Conservation (phyloP, 2,797 vertebrate genomes). For the Anniella stebbinsi region DNA sequence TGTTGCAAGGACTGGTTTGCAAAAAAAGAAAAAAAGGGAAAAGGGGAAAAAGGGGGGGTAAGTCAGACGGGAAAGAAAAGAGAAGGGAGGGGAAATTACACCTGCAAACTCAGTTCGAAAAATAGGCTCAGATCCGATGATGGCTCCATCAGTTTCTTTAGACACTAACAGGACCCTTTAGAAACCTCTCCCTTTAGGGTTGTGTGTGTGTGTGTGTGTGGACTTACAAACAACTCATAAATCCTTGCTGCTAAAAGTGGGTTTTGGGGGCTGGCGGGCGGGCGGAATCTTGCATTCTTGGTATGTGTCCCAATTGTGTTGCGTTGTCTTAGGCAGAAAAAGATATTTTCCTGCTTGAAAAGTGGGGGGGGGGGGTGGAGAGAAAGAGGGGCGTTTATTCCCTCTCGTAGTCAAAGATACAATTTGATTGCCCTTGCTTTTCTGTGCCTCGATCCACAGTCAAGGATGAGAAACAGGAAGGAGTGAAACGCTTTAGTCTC, state of each 20-base stretch:
- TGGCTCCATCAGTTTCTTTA: background rate
- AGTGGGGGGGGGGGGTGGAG: background rate
- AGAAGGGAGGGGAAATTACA: no score
- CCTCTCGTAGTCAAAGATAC: background rate
- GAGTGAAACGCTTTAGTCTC: no score
- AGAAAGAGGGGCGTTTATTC: background rate
- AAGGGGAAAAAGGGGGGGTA: rapidly evolving
- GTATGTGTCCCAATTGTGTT: background rate
- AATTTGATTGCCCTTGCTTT: no score
- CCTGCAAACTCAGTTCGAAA: no score
- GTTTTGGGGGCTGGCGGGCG: background rate
- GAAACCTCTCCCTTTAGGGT: background rate
- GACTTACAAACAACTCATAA: no score
- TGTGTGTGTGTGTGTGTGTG: background rate
- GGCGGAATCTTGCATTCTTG: no score
- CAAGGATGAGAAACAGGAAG: background rate
- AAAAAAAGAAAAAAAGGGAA: no score
- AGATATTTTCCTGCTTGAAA: background rate
- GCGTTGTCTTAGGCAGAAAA: background rate
- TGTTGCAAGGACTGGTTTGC: background rate
- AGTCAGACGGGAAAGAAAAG: no score
- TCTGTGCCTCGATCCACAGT: background rate
- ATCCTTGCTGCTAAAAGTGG: no score
- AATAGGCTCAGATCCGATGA: background rate
- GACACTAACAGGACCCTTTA: background rate